These are phyloP conservation scores for Flexamia atlantica DNA, from an alignment of 2,888 invertebrate genomes.

Conservation along the genomic window DNA sequence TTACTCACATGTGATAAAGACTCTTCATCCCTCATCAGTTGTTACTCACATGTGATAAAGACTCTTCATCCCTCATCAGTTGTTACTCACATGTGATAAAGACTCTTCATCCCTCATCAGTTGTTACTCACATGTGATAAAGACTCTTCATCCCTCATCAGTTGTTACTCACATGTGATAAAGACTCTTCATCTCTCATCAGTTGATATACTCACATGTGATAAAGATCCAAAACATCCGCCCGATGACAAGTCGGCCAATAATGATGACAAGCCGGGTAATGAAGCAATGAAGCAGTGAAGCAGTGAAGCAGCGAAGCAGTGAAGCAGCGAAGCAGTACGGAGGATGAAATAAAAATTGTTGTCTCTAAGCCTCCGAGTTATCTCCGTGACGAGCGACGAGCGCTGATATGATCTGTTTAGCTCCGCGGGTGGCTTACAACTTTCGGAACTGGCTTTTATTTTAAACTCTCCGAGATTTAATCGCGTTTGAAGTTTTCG, in stretches of 20 bases:
- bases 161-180: too few species aligned
- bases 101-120: background rate
- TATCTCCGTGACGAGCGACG: slow-evolving; percentile 31
- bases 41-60: slow-evolving; percentile 11
- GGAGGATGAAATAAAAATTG: slow-evolving; percentile 18
- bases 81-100: too few species aligned
- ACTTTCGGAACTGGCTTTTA: slow-evolving; percentile 29
- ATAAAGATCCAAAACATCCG: background rate
- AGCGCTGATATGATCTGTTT: slow-evolving; percentile 40
- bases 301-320: too few species aligned
- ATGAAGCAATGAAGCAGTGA: too few species aligned
- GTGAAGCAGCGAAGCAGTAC: background rate
- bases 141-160: background rate
- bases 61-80: slow-evolving; percentile 1
- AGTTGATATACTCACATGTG: slow-evolving; percentile 4
- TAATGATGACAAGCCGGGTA: slow-evolving; percentile 22
- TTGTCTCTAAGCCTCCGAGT: slow-evolving; percentile 19
- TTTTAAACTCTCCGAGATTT: slow-evolving; percentile 29
- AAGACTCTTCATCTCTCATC: background rate
- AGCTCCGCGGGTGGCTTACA: slow-evolving; percentile 33
- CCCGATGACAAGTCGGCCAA: slow-evolving; percentile 15
- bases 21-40: too few species aligned
- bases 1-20: slow-evolving; percentile 12
- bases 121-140: too few species aligned
- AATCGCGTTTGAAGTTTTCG: slow-evolving; percentile 30